Base-by-base conservation (phyloP, 2,797 vertebrate species). In the Melanotaenia boesemani region DNA sequence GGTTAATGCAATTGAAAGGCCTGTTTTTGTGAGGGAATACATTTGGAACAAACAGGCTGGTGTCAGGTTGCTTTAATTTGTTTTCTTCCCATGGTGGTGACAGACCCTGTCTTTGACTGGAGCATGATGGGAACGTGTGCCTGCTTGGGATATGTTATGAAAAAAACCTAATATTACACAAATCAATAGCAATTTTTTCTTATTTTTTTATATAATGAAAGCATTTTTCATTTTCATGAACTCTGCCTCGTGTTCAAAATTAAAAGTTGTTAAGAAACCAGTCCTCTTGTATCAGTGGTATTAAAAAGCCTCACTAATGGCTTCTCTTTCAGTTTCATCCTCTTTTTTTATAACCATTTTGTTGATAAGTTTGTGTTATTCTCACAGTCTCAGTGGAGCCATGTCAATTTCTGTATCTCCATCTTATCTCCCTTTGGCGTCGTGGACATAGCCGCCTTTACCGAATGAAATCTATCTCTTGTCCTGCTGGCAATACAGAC, bases 401-500 rank as follows among this genome's bases (percentile, higher is more conserved):
- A 2, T 65, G 7, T 69, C 61, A 52, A 16, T 56, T 60, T 58
- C 65, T 18, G 54, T 41, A 16, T 60, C 48, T 26, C 34, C 46
- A n/a, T 36, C 58, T 66, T 60, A 70, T 65, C n/a, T 63, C 56
- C 39, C 41, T 24, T 59, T 54, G 59, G 62, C 10, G 7, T 63
- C 28, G 66, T 15, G 26, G 63, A 50, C 41, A n/a, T 15, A 50
- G 60, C 57, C 62, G 7, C 20, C 10, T 44, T 58, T 75, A 48
- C 71, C 0, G 20, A 61, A 68, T 54, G 68, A 66, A 50, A 50
- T 50, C 1, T 63, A 54, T 63, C 36, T 20, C 67, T 66, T 39
- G 63, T 58, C 70, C 70, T 48, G 10, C 8, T 20, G 46, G 70
- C 80, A 75, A 77, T 87, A 81, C 83, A 82, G 70, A 65, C 37